Percentiles rank a stretch among this genome's conserved stretches.
These are phyloP conservation scores for Melipona quadrifasciata DNA, from an alignment of 1,140 invertebrate genomes.

Conservation along the genomic window DNA sequence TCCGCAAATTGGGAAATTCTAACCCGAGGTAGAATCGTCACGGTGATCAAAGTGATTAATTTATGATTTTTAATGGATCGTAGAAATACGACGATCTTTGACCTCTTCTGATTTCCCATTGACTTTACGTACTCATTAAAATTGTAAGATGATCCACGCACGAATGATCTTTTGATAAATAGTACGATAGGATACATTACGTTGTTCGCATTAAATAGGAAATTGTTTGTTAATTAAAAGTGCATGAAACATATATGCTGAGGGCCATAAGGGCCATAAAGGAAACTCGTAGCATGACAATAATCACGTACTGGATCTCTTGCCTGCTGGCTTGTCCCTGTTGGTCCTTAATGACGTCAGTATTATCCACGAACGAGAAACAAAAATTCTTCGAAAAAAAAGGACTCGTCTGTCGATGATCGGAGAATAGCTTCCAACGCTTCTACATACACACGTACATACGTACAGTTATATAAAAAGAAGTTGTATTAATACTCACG, in stretches of 20 bases:
- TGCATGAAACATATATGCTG: neutral
- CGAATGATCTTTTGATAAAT: neutral
- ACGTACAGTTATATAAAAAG: too few relatives aligned
- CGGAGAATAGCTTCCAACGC: constrained; percentile 3
- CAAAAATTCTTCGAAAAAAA: constrained; percentile 44
- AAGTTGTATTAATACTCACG: neutral
- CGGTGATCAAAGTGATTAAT: too few relatives aligned
- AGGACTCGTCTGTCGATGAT: neutral
- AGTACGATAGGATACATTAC: neutral
- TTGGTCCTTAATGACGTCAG: constrained; percentile 30
- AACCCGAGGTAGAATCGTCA: too few relatives aligned
- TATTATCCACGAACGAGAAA: constrained; percentile 8
- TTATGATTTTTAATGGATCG: too few relatives aligned
- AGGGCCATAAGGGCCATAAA: neutral
- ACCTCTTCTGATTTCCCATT: too few relatives aligned
- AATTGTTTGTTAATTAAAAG: neutral
- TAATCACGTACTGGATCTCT: constrained; percentile 24
- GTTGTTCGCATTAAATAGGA: neutral
- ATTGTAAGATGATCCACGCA: neutral
- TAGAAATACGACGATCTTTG: too few relatives aligned
- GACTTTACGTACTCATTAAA: neutral
- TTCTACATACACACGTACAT: neutral
- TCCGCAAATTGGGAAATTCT: neutral
- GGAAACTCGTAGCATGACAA: neutral
- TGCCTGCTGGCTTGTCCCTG: neutral